phyloP scores from a whole-genome alignment of 1,140 invertebrate genomes.

The Littorina saxatilis region DNA sequence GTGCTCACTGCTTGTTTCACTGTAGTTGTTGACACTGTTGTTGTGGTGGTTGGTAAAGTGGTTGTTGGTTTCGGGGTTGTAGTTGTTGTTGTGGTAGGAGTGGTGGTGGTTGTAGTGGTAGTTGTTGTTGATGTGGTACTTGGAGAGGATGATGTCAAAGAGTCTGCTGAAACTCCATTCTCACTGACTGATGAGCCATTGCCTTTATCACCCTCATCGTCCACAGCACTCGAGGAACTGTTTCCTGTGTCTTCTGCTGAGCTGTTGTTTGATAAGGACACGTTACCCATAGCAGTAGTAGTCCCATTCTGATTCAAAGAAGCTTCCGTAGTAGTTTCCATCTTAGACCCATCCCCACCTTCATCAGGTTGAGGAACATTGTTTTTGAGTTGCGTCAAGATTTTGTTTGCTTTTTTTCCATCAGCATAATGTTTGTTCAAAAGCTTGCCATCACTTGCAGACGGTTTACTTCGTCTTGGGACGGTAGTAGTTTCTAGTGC shows the following conservation, averaged over 20 bases:
- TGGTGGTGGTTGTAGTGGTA: slow-evolving; percentile 37
- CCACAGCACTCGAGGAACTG: not conserved
- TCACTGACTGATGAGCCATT: not conserved
- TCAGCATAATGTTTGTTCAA: slow-evolving; percentile 35
- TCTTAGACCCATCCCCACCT: too few species aligned
- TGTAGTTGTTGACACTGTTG: slow-evolving; percentile 29
- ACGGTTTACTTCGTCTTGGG: slow-evolving; percentile 38
- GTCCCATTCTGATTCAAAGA: too few species aligned
- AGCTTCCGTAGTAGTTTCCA: too few species aligned
- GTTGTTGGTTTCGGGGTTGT: slow-evolving; percentile 33
- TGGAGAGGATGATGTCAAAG: not conserved
- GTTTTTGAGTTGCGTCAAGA: slow-evolving; percentile 24
- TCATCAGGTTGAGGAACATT: too few species aligned
- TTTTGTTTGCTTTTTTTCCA: slow-evolving; percentile 35
- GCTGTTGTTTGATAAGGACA: too few species aligned
- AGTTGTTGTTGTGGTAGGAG: slow-evolving; percentile 38
- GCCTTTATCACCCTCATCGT: not conserved
- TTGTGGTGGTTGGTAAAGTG: slow-evolving; percentile 34
- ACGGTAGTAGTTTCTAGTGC: not conserved
- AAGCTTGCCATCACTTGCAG: slow-evolving; percentile 40
- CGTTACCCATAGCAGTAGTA: too few species aligned
- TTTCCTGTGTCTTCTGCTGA: too few species aligned
- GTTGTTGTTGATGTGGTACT: slow-evolving; percentile 21
- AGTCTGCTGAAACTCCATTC: not conserved
- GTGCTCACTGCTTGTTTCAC: slow-evolving; percentile 15